Conservation (phyloP, 2,888 invertebrate species). For the Notodonta ziczac region DNA sequence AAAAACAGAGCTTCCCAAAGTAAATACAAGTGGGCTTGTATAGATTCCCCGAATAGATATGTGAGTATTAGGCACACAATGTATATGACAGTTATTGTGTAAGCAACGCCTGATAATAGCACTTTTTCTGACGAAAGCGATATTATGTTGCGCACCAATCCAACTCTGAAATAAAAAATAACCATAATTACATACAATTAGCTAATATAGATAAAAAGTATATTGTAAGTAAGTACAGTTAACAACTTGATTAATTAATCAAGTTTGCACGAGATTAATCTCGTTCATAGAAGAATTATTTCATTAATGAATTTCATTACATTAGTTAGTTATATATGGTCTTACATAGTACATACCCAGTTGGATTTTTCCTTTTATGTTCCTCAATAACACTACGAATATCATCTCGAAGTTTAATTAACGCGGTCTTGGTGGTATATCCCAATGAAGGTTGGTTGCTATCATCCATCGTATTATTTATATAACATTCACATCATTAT, state of each 20-base stretch:
- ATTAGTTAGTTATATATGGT: background rate
- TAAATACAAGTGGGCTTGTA: conserved; percentile 70
- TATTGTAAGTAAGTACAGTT: background rate
- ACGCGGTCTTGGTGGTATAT: conserved; percentile 87
- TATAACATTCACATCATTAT: conserved; percentile 40
- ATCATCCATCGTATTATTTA: conserved; percentile 59
- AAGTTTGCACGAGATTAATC: too few relatives aligned
- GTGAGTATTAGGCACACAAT: conserved; percentile 71
- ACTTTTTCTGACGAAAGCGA: conserved; percentile 79
- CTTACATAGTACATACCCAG: conserved; percentile 55
- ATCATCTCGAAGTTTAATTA: conserved; percentile 88
- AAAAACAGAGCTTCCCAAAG: conserved; percentile 76
- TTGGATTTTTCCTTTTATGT: conserved; percentile 84
- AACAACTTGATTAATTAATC: too few relatives aligned
- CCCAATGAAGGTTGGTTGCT: conserved; percentile 75
- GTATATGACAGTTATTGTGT: conserved; percentile 70
- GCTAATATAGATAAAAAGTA: background rate
- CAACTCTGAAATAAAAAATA: conserved; percentile 58
- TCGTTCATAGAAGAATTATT: too few relatives aligned
- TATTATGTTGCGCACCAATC: conserved; percentile 66
- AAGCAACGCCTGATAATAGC: conserved; percentile 73
- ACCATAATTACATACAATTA: conserved; percentile 1
- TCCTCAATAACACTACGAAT: conserved; percentile 87
- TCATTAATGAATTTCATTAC: background rate
- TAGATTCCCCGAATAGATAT: conserved; percentile 70